These are phyloP conservation scores for Bombus waltoni DNA, from an alignment of 1,140 invertebrate genomes.

Conservation along the genomic window DNA sequence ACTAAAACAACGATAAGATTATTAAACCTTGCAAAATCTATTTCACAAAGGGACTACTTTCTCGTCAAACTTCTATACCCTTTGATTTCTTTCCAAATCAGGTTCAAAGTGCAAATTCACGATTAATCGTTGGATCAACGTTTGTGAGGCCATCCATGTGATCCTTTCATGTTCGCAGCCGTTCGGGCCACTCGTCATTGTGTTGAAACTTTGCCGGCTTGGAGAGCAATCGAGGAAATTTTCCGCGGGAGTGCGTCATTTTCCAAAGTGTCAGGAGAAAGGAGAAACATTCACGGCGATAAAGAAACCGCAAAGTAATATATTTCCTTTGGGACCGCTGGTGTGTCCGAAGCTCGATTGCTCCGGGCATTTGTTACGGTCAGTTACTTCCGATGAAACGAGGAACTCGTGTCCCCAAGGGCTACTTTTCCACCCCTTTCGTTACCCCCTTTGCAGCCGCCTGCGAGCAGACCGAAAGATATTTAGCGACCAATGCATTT, in stretches of 20 bases:
- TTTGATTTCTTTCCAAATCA: not conserved
- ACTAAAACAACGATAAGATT: no score
- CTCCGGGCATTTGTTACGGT: conserved; percentile 47
- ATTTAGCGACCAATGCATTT: conserved; percentile 27
- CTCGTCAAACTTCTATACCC: not conserved
- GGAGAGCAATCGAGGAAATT: conserved; percentile 8
- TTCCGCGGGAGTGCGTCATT: conserved; percentile 21
- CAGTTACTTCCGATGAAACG: conserved; percentile 34
- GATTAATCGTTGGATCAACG: not conserved
- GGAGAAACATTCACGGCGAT: conserved; percentile 41
- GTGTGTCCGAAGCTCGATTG: conserved; percentile 32
- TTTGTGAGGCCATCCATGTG: not conserved
- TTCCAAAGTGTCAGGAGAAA: conserved; percentile 15
- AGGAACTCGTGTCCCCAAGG: not conserved
- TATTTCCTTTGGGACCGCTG: conserved; percentile 45
- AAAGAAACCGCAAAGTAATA: conserved; percentile 40
- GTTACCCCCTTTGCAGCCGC: not conserved
- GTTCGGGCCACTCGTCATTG: not conserved
- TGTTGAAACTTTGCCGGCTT: not conserved
- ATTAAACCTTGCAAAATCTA: no score
- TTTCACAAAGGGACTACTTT: no score
- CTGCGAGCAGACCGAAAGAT: not conserved
- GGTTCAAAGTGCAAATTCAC: not conserved
- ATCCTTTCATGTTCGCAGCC: not conserved
- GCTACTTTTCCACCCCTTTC: not conserved